Evolutionary conservation across 2,113 vertebrate species (phyloP), one percentile per base, ranked within the genome.

Genomic region (Tragelaphus scriptus): DNA sequence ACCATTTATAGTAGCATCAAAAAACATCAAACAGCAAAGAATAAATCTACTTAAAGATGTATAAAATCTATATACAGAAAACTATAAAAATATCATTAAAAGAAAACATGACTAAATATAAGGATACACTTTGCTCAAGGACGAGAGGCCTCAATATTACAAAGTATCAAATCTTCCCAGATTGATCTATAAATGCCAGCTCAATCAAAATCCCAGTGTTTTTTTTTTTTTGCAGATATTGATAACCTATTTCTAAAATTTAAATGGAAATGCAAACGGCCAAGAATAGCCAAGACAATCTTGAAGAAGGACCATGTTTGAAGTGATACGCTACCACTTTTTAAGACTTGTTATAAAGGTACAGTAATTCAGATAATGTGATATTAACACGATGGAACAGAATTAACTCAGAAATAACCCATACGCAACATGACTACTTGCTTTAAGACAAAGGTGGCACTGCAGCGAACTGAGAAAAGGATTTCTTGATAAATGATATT

Each of bases 71-170:
- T 32, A 44, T 6, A 36, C 8, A 53, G 32, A 91, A 87, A 81
- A 87, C 21, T 56, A 88, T 59, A 71, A n/a, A 58, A 68, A 68
- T 89, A 94, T 51, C 61, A 23, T 3, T 88, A 28, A 92, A 40
- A 92, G 88, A 80, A 91, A 84, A 44, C 44, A 96, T 26, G 85
- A 88, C 56, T 94, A 89, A 92, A n/a, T 93, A 51, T 30, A 79
- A 90, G 65, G 40, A 84, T 90, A 75, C 7, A 65, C 36, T 40
- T 32, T 88, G 23, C 49, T 85, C 49, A 49, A 49, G 47, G 23
- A 90, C 14, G 19, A 68, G 47, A 85, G 89, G 65, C 56, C 28
- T 84, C 55, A 96, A 9, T 55, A 85, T 59, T 82, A 89, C 44
- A 89, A 77, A 89, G 65, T 23, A 15, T n/a, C 30, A 61, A 61